phyloP scores from a whole-genome alignment of 2,113 vertebrate genomes.

The Cavia aperea region DNA sequence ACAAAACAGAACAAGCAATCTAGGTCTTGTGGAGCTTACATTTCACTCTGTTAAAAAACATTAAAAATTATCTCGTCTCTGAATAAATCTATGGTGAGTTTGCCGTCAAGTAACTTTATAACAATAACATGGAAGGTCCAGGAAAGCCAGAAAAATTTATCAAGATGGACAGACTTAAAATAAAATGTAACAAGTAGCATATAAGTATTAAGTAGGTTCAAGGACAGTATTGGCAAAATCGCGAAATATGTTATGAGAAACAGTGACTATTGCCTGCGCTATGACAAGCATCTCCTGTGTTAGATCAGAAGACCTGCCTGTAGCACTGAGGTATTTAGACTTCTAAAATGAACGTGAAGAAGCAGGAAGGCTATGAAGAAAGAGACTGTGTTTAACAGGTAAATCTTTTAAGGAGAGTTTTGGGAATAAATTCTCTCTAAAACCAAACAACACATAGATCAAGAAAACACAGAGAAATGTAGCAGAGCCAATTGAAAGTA shows the following conservation, averaged over 20 bases:
- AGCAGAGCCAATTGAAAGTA: not conserved
- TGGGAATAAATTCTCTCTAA: not conserved
- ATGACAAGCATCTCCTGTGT: not conserved
- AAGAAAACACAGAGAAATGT: not conserved
- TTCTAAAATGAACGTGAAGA: not conserved
- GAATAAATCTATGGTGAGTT: not conserved
- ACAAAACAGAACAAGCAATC: not conserved
- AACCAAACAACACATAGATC: not conserved
- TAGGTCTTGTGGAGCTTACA: not conserved
- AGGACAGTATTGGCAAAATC: not conserved
- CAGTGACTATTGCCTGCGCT: no score
- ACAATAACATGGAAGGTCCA: not conserved
- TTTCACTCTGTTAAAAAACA: not conserved
- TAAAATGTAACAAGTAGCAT: not conserved
- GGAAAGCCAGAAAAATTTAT: not conserved
- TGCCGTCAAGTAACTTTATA: not conserved
- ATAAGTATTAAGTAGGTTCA: not conserved
- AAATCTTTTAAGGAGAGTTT: not conserved
- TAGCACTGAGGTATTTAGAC: not conserved
- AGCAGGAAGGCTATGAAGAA: not conserved
- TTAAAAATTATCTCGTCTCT: not conserved
- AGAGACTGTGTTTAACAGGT: not conserved
- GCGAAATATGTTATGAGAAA: not conserved
- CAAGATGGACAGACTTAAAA: not conserved
- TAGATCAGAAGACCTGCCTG: not conserved